A percentile compares a stretch with the other conserved stretches of the same genome.
Conservation (phyloP, 2,888 invertebrate species). For the Gymnoscelis rufifasciata region DNA sequence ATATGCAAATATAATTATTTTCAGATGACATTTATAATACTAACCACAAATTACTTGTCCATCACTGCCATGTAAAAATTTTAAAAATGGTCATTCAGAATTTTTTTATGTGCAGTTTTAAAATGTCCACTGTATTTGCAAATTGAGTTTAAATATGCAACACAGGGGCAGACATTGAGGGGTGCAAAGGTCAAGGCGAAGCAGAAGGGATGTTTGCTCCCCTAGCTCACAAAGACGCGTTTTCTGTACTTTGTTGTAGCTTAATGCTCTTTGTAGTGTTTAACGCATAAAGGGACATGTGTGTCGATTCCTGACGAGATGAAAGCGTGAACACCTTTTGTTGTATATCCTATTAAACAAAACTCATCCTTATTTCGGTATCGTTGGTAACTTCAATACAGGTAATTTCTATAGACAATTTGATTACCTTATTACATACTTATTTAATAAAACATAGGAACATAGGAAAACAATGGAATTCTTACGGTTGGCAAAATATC, state of each 20-base stretch:
- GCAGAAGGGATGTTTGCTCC: constrained; percentile 6
- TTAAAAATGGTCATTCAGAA: no score
- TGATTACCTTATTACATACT: no score
- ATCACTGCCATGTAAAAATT: no score
- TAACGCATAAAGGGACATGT: constrained; percentile 5
- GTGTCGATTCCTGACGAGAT: constrained; percentile 4
- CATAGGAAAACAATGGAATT: background rate
- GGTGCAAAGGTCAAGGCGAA: constrained; percentile 17
- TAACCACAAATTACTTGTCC: no score
- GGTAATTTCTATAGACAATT: no score
- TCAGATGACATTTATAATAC: no score
- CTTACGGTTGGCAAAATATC: background rate
- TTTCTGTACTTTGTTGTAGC: constrained; percentile 8
- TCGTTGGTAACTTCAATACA: no score
- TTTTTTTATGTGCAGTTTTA: background rate
- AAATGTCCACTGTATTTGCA: constrained; percentile 2
- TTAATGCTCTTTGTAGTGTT: constrained; percentile 1
- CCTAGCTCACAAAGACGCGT: constrained; percentile 8
- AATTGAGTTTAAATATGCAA: constrained; percentile 4
- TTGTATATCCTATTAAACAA: background rate
- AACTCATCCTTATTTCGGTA: background rate
- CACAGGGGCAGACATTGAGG: constrained; percentile 10
- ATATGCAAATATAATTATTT: no score
- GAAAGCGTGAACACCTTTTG: constrained; percentile 8
- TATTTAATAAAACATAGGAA: background rate